A percentile compares a stretch with the other conserved stretches of the same genome.
Evolutionary conservation across 2,113 vertebrate species (phyloP).

Genomic region (Psittacula cyanocephala): DNA sequence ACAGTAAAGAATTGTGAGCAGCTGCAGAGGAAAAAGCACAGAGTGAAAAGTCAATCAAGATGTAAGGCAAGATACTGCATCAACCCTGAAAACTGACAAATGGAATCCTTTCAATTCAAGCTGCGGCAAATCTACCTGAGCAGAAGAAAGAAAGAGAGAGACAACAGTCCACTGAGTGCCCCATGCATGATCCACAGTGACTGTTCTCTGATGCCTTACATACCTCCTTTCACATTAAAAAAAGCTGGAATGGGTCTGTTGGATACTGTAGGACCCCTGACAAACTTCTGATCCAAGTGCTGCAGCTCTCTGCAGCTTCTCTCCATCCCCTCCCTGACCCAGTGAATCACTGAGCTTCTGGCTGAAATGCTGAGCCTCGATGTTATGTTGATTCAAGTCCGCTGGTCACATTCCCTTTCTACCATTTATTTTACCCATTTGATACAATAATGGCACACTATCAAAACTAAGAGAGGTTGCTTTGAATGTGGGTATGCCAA

Average conservation of each 20-base stretch:
- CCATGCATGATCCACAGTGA: accelerated
- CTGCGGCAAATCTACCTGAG: slow-evolving; percentile 3
- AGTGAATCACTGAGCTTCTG: background rate
- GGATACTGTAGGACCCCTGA: background rate
- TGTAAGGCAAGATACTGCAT: background rate
- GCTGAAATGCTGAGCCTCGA: background rate
- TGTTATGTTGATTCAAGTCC: background rate
- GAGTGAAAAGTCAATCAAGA: slow-evolving; percentile 37
- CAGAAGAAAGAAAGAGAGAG: background rate
- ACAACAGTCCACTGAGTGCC: background rate
- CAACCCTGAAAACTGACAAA: background rate
- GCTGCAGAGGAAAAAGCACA: slow-evolving; percentile 22
- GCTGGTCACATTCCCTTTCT: background rate
- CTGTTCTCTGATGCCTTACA: background rate
- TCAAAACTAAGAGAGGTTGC: background rate
- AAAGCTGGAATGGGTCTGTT: background rate
- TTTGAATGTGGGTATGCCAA: background rate
- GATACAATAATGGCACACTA: background rate
- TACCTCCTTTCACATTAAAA: background rate
- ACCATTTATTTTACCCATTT: background rate
- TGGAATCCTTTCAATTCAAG: background rate
- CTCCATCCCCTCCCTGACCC: background rate
- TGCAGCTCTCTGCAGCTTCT: background rate
- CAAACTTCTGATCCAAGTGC: background rate
- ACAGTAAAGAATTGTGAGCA: slow-evolving; percentile 38